phyloP scores from a whole-genome alignment of 2,113 vertebrate genomes.

The Labrus mixtus region DNA sequence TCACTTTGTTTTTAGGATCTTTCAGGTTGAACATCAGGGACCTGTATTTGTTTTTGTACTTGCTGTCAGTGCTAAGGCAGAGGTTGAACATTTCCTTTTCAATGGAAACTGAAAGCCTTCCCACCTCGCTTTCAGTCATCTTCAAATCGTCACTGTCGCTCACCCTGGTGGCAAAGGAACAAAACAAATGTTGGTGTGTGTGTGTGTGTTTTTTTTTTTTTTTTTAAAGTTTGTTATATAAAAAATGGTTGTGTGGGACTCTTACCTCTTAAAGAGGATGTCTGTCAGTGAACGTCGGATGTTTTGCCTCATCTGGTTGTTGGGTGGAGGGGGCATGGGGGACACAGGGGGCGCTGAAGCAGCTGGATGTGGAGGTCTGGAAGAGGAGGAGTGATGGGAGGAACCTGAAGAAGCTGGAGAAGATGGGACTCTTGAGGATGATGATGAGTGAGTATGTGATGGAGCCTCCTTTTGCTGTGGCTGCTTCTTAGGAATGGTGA shows the following conservation, averaged over 20 bases:
- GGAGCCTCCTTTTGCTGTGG: constrained; percentile 73
- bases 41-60: constrained; percentile 98
- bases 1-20: constrained; percentile 98
- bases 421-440: constrained; percentile 66
- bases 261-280: constrained; percentile 97
- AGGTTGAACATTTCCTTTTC: constrained; percentile 98
- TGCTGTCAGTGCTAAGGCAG: constrained; percentile 93
- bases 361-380: constrained; percentile 70
- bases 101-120: constrained; percentile 89
- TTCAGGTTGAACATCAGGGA: constrained; percentile 99
- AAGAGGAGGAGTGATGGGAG: constrained; percentile 50
- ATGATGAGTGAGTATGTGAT: constrained; percentile 48
- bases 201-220: background rate
- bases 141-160: constrained; percentile 95
- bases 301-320: constrained; percentile 97
- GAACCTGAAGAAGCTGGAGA: constrained; percentile 62
- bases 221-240: background rate
- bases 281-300: constrained; percentile 96
- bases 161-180: constrained; percentile 82
- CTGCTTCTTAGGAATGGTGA: constrained; percentile 86
- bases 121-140: constrained; percentile 93
- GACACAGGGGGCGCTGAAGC: constrained; percentile 50
- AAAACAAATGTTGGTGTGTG: background rate
- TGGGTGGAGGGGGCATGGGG: constrained; percentile 86
- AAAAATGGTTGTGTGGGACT: background rate